Conservation (phyloP, 2,888 invertebrate species). For the Spisula solida region DNA sequence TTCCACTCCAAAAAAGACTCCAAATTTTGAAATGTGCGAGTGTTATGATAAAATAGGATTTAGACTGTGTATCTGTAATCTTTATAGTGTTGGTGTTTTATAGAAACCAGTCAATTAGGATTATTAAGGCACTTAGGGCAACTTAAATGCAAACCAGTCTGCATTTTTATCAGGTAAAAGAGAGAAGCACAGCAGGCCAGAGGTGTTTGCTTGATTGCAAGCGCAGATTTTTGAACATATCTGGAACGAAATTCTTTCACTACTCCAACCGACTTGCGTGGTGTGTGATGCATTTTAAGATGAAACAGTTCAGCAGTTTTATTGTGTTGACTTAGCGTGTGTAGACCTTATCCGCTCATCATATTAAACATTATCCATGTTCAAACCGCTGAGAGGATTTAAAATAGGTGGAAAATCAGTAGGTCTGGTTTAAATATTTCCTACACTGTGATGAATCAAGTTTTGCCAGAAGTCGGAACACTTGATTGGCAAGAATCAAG, state of each 20-base stretch:
- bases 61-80: conserved; percentile 2
- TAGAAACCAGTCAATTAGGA: conserved; percentile 13
- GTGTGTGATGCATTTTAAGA: conserved; percentile 20
- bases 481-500: neutral
- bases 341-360: conserved; percentile 27
- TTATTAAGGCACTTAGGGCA: conserved; percentile 33
- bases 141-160: conserved; percentile 36
- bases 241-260: conserved; percentile 40
- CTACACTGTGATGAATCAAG: neutral
- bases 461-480: conserved; percentile 13
- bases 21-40: neutral
- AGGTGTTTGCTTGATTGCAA: conserved; percentile 23
- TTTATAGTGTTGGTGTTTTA: neutral
- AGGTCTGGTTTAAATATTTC: conserved; percentile 9
- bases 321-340: conserved; percentile 8
- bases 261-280: conserved; percentile 7
- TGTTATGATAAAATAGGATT: neutral
- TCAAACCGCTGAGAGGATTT: conserved; percentile 27
- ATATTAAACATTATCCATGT: conserved; percentile 41
- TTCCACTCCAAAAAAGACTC: neutral
- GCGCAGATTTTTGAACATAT: conserved; percentile 27
- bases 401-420: conserved; percentile 47
- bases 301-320: conserved; percentile 19
- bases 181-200: conserved; percentile 46
- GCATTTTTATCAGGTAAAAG: conserved; percentile 42